Evolutionary conservation across 2,113 vertebrate species (phyloP).

Genomic region (Cephalopterus ornatus): DNA sequence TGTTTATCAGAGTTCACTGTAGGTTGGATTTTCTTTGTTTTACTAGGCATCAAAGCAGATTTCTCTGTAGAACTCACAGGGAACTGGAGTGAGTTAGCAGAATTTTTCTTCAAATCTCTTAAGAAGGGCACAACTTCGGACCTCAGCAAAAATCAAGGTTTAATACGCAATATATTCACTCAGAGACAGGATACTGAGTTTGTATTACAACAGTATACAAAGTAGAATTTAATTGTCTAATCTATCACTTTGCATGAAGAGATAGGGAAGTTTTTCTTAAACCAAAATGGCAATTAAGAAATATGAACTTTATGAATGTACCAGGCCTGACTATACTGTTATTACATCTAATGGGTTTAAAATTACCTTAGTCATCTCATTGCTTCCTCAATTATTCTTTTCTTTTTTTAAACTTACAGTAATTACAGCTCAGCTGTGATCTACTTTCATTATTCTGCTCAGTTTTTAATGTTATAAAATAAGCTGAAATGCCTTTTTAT

Average conservation of each 20-base stretch:
- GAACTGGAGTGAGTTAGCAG: neutral
- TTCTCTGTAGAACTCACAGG: neutral
- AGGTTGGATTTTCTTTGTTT: neutral
- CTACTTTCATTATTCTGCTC: neutral
- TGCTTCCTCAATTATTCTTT: constrained; percentile 25
- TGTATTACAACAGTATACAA: neutral
- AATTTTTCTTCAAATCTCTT: neutral
- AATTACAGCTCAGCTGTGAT: neutral
- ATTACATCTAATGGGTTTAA: constrained; percentile 38
- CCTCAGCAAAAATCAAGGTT: neutral
- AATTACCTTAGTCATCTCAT: neutral
- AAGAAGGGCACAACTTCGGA: neutral
- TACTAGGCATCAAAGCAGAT: neutral
- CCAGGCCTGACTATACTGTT: neutral
- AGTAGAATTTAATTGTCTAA: neutral
- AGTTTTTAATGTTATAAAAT: neutral
- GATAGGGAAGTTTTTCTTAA: neutral
- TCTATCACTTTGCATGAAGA: neutral
- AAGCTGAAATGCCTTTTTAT: neutral
- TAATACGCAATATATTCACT: neutral
- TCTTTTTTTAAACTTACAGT: neutral
- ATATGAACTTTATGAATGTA: neutral
- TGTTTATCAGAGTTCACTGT: neutral
- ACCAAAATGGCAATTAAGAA: neutral
- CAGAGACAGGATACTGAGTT: neutral